Evolutionary conservation across 1,140 invertebrate species (phyloP).

Genomic region (Zaprionus tsacasi): DNA sequence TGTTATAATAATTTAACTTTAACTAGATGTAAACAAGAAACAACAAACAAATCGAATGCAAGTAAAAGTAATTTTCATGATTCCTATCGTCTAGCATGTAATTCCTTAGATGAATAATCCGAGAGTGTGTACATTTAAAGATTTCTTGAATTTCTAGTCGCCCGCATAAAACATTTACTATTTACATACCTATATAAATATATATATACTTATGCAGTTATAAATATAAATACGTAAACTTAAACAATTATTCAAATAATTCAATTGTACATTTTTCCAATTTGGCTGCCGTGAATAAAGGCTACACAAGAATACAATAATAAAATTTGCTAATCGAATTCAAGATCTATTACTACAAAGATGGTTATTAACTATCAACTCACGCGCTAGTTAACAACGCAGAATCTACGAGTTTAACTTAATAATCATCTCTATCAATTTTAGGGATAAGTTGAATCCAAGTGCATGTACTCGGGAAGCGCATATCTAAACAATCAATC

Average conservation of each 20-base stretch:
- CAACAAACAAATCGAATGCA: slow-evolving; percentile 43
- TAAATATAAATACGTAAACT: slow-evolving; percentile 45
- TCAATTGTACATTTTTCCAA: slow-evolving; percentile 50
- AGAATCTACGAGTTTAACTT: slow-evolving; percentile 26
- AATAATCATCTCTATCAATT: slow-evolving; percentile 24
- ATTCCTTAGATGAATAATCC: slow-evolving; percentile 58
- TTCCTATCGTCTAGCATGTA: slow-evolving; percentile 76
- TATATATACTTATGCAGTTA: slow-evolving; percentile 51
- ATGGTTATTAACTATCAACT: slow-evolving; percentile 12
- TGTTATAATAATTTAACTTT: slow-evolving; percentile 48
- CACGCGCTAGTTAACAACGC: slow-evolving; percentile 23
- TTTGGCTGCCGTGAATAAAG: slow-evolving; percentile 44
- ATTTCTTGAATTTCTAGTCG: slow-evolving; percentile 80
- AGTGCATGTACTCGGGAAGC: slow-evolving; percentile 53
- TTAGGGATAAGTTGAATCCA: slow-evolving; percentile 39
- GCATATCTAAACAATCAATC: slow-evolving; percentile 76
- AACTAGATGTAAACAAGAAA: slow-evolving; percentile 45
- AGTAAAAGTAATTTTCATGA: slow-evolving; percentile 77
- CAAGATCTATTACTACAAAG: slow-evolving; percentile 24
- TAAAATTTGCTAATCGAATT: slow-evolving; percentile 30
- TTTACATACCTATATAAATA: slow-evolving; percentile 50
- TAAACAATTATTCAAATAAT: slow-evolving; percentile 52
- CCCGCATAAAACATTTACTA: slow-evolving; percentile 77
- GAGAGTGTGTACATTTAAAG: slow-evolving; percentile 69
- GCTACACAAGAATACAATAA: slow-evolving; percentile 21